A percentile compares a stretch with the other conserved stretches of the same genome.
phyloP scores from a whole-genome alignment of 2,888 invertebrate genomes.

The Melanostoma mellinum region DNA sequence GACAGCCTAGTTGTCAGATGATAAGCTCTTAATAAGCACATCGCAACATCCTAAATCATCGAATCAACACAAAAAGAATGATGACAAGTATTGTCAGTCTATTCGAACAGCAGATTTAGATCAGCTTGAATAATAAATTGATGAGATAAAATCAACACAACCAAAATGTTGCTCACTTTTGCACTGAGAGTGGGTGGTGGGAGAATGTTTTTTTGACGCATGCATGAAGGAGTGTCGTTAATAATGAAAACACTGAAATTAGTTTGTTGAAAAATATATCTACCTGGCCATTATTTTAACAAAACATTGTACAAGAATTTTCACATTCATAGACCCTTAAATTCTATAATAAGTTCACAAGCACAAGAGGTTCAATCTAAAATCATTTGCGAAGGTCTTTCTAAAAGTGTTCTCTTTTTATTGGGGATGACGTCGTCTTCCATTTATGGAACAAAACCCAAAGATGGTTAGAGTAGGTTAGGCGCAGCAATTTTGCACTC shows the following conservation, averaged over 20 bases:
- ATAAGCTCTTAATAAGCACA: slow-evolving; percentile 54
- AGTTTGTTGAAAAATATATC: no score
- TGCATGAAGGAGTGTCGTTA: no score
- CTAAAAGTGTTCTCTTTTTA: slow-evolving; percentile 28
- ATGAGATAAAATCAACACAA: slow-evolving; percentile 21
- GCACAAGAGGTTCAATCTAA: slow-evolving; percentile 24
- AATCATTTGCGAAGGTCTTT: slow-evolving; percentile 56
- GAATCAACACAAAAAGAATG: slow-evolving; percentile 10
- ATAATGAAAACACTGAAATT: no score
- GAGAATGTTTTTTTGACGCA: neutral
- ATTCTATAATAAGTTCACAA: slow-evolving; percentile 5
- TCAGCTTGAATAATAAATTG: slow-evolving; percentile 57
- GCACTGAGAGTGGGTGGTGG: neutral
- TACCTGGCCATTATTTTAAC: no score
- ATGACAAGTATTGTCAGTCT: slow-evolving; percentile 31
- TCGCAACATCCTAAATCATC: slow-evolving; percentile 20
- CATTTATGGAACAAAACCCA: slow-evolving; percentile 62
- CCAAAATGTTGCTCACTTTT: slow-evolving; percentile 19
- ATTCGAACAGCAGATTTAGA: slow-evolving; percentile 38
- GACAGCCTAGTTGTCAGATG: neutral
- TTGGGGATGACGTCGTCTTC: slow-evolving; percentile 62
- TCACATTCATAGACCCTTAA: neutral
- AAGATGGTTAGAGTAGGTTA: slow-evolving; percentile 8
- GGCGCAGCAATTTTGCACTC: neutral
- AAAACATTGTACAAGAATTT: neutral